Base-by-base conservation (phyloP, 2,113 vertebrate species). In the Triplophysa rosa region DNA sequence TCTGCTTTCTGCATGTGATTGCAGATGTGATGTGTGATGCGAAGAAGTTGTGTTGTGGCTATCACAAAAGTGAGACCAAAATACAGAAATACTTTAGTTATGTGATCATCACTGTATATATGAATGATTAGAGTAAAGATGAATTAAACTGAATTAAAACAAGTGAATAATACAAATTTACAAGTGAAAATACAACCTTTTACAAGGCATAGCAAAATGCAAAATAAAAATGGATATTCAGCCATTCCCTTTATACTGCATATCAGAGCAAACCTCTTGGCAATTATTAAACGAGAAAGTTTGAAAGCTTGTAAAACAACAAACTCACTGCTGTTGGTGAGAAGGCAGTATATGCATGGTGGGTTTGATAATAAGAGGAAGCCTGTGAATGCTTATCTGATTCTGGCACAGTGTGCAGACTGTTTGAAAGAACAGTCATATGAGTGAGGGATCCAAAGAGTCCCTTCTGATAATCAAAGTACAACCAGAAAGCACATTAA, bases 401-500 rank as follows among this genome's bases (percentile, higher is more conserved):
- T 86, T 76, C 78, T n/a, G 84, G 61, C 24, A 83, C 64, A 82
- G 42, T 65, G 65, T 70, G 64, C 37, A 26, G 23, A 62, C 8
- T 26, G 66, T 74, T 45, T 47, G 2, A 68, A 29, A 33, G 59
- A 69, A 16, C 19, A 13, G 62, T 87, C 88, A 89, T 82, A 86
- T 87, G 87, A 89, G 83, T 64, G 59, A 12, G 8, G 77, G 78
- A 61, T 17, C 49, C 63, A 61, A 58, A 17, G 17, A 6, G 24
- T 58, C 40, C 45, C 29, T 5, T 56, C 29, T 72, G 29, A 72
- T 23, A 29, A 72, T 62, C 56, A 69, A 17, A 61, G 11, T 26
- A 42, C 24, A 71, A 63, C 26, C 13, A 52, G 8, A 33, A 24
- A 8, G 21, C 54, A 69, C 58, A 16, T 45, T 12, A 12, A 45